Evolutionary conservation across 2,113 vertebrate species (phyloP), one percentile per base, ranked within the genome.

Genomic region (Ranitomeya imitator): DNA sequence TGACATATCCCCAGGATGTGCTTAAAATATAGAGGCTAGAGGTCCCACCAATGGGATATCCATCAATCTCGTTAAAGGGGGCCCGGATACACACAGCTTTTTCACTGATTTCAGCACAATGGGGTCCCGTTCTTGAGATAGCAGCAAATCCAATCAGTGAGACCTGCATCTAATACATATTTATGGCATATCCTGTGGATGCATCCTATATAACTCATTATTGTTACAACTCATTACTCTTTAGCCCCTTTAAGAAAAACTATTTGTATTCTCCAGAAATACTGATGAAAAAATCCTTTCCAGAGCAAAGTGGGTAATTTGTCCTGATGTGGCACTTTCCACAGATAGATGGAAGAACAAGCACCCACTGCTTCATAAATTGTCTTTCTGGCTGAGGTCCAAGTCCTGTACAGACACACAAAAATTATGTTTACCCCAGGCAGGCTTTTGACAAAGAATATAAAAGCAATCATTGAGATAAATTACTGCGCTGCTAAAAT

Each of bases 401-500:
- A 88, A 84, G 65, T n/a, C 59, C 57, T 83, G 37, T 54, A 78
- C 57, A 88, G 87, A 77, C 87, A 83, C 80, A 83, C 71, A 88
- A 95, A 95, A 94, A 91, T 93, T 92, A 95, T 93, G 94, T 94
- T 90, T 91, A 92, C 90, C 94, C 93, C 92, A 92, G 93, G 94
- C 95, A 94, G 54, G 90, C 92, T 94, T 93, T 92, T 94, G 91
- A 93, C 90, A 90, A 93, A 91, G 91, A 92, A 94, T 93, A 94
- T 93, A 92, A 95, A 95, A 94, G 94, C 92, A 93, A 92, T 78
- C 93, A 93, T 93, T 93, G 93, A 93, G 94, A 96, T 91, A 94
- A 94, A 96, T 96, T 96, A 96, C 90, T 93, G 89, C 89, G 94
- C 93, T 93, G 93, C 93, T 96, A 93, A 95, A 96, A 93, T 92